Evolutionary conservation across 2,113 vertebrate species (phyloP).

Genomic region (Cairina moschata): DNA sequence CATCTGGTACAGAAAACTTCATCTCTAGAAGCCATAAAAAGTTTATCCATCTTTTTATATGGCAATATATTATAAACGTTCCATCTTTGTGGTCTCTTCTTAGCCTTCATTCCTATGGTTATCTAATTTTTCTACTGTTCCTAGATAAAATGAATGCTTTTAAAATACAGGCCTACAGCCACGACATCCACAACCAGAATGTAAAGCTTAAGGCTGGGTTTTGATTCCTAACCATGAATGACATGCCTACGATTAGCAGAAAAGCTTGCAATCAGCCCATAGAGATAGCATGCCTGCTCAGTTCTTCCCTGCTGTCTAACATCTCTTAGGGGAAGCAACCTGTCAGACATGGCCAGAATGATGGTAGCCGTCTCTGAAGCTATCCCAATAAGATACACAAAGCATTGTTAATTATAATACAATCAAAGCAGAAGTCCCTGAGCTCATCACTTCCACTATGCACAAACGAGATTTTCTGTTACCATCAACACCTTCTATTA

Average conservation of each 20-base stretch:
- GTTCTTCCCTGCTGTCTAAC: constrained; percentile 30
- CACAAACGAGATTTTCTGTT: constrained; percentile 65
- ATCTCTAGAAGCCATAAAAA: neutral
- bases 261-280: constrained; percentile 32
- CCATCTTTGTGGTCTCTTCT: neutral
- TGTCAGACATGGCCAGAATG: neutral
- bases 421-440: constrained; percentile 44
- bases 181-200: neutral
- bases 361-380: constrained; percentile 19
- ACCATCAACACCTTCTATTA: constrained; percentile 55
- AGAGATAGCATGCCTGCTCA: neutral
- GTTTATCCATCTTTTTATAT: neutral
- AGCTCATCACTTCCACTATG: neutral
- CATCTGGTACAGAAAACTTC: neutral
- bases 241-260: constrained; percentile 35
- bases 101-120: neutral
- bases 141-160: neutral
- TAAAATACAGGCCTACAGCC: neutral
- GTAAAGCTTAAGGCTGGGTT: neutral
- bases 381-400: constrained; percentile 50
- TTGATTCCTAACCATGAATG: constrained; percentile 41
- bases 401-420: constrained; percentile 47
- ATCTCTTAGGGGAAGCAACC: constrained; percentile 25
- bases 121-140: neutral
- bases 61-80: neutral